Evolutionary conservation across 2,113 vertebrate species (phyloP).

Genomic region (Thymallus thymallus): DNA sequence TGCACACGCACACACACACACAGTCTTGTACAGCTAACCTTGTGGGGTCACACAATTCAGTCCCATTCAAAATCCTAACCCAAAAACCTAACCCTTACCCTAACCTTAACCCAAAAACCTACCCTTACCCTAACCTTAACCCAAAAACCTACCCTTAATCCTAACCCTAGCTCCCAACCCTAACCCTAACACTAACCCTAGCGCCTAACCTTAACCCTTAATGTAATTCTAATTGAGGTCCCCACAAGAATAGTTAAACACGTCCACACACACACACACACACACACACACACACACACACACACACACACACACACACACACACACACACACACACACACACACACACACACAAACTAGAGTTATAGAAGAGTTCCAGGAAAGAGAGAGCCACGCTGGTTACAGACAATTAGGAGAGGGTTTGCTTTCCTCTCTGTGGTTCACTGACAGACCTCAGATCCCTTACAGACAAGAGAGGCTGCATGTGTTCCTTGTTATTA

Average conservation of each 20-base stretch:
- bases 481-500: not conserved
- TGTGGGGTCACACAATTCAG: too few relatives aligned
- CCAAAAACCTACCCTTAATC: too few relatives aligned
- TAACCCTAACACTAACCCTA: too few relatives aligned
- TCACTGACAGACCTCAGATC: not conserved
- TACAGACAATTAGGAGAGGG: not conserved
- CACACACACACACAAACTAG: not conserved
- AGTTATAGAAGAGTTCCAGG: not conserved
- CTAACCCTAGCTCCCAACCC: too few relatives aligned
- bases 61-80: too few relatives aligned
- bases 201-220: too few relatives aligned
- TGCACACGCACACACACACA: conserved; percentile 1
- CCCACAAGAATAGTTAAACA: too few relatives aligned
- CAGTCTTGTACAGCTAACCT: too few relatives aligned
- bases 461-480: not conserved
- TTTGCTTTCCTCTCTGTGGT: not conserved
- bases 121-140: too few relatives aligned
- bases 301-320: not conserved
- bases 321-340: not conserved
- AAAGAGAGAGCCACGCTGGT: not conserved
- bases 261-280: not conserved
- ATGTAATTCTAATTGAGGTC: too few relatives aligned
- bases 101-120: too few relatives aligned
- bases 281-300: not conserved
- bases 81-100: too few relatives aligned